Evolutionary conservation across 2,113 vertebrate genomes (phyloP).

Genomic region (Erpornis zantholeuca): DNA sequence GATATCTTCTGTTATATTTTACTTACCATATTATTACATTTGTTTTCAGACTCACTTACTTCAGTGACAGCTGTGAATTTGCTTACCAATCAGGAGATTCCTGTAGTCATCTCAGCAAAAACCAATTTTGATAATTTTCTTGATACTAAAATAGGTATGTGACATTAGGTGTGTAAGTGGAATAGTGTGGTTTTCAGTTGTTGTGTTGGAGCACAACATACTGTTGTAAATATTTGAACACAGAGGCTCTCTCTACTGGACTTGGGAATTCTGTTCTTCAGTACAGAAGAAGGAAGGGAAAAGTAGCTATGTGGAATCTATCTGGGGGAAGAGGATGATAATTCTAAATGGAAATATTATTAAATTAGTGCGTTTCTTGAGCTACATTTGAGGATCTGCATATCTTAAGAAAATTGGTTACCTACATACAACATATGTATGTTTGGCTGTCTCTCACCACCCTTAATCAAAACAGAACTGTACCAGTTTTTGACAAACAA

Average conservation of each 20-base stretch:
- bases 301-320: not conserved
- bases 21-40: not conserved
- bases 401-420: not conserved
- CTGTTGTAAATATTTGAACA: not conserved
- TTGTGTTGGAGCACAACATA: not conserved
- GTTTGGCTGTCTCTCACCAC: not conserved
- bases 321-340: not conserved
- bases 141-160: conserved; percentile 88
- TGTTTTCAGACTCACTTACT: conserved; percentile 84
- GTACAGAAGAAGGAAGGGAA: not conserved
- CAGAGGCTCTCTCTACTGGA: not conserved
- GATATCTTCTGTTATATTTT: not conserved
- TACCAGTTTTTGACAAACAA: not conserved
- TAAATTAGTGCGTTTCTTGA: not conserved
- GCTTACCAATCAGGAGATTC: conserved; percentile 87
- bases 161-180: not conserved
- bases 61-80: conserved; percentile 84
- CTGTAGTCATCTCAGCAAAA: conserved; percentile 83
- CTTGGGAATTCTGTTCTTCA: not conserved
- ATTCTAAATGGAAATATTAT: not conserved
- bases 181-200: not conserved
- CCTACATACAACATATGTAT: not conserved
- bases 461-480: not conserved
- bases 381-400: not conserved
- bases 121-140: conserved; percentile 79